Conservation (phyloP, 2,797 vertebrate genomes). For the Zenarchopterus dispar region DNA sequence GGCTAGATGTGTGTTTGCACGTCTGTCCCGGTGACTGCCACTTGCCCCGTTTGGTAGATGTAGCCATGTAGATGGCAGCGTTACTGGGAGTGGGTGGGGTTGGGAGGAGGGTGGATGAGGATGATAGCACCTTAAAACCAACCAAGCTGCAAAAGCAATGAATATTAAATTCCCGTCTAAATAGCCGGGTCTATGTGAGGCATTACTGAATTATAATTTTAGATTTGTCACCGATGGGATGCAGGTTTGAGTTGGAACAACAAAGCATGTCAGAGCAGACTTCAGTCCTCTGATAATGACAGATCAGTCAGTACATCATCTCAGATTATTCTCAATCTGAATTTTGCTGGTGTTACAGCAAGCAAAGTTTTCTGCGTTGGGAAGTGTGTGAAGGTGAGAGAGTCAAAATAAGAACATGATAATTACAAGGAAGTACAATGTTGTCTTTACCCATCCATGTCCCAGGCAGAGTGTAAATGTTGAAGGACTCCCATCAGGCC, state of each 20-base stretch:
- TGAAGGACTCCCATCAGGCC: constrained; percentile 79
- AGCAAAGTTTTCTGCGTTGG: constrained; percentile 60
- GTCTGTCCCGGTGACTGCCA: constrained; percentile 71
- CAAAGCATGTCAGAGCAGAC: constrained; percentile 70
- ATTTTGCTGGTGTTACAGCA: constrained; percentile 38
- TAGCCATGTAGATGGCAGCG: constrained; percentile 69
- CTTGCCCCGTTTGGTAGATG: constrained; percentile 75
- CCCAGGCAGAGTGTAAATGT: constrained; percentile 69
- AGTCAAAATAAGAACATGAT: constrained; percentile 58
- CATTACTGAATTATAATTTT: constrained; percentile 85
- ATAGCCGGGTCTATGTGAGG: constrained; percentile 83
- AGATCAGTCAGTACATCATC: constrained; percentile 64
- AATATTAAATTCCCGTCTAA: constrained; percentile 87
- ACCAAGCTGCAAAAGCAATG: constrained; percentile 87
- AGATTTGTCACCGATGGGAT: constrained; percentile 83
- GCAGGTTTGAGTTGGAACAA: constrained; percentile 78
- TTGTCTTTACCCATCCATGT: constrained; percentile 68
- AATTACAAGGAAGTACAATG: constrained; percentile 57
- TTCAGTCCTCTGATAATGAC: constrained; percentile 64
- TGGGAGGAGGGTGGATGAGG: constrained; percentile 80
- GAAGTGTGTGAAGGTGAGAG: constrained; percentile 53
- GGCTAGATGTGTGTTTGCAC: constrained; percentile 58
- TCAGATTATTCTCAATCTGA: constrained; percentile 52
- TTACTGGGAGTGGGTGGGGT: constrained; percentile 79
- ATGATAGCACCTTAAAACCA: constrained; percentile 85